Conservation (phyloP, 1,140 invertebrate species). For the Atta colombica region DNA sequence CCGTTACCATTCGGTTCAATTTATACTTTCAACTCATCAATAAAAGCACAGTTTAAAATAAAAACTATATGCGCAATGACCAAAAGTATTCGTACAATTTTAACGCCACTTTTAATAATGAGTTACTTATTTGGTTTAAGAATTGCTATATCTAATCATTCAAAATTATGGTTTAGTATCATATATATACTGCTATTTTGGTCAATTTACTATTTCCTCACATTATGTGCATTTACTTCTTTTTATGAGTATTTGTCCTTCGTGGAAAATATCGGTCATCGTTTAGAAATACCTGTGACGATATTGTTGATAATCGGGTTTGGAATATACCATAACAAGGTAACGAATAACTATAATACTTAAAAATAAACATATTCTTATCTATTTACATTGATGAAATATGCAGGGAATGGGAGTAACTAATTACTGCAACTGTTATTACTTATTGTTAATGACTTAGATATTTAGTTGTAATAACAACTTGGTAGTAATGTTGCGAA, state of each 20-base stretch:
- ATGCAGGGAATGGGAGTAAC: too few species aligned
- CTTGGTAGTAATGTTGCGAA: too few species aligned
- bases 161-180: background rate
- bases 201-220: background rate
- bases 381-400: too few species aligned
- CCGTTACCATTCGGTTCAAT: background rate
- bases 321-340: background rate
- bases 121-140: slow-evolving; percentile 17
- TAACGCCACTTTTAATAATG: slow-evolving; percentile 1
- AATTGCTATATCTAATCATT: background rate
- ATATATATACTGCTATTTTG: background rate
- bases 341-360: background rate
- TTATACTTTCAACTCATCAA: background rate
- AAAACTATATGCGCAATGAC: background rate
- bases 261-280: background rate
- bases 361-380: background rate
- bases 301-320: background rate
- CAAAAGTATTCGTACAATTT: slow-evolving; percentile 4
- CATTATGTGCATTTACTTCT: background rate
- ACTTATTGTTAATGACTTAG: too few species aligned
- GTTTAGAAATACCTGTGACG: background rate
- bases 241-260: background rate
- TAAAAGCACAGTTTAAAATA: background rate
- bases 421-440: too few species aligned
- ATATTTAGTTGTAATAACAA: too few species aligned